Evolutionary conservation across 2,888 invertebrate species (phyloP).

Genomic region (Phalera bucephala): DNA sequence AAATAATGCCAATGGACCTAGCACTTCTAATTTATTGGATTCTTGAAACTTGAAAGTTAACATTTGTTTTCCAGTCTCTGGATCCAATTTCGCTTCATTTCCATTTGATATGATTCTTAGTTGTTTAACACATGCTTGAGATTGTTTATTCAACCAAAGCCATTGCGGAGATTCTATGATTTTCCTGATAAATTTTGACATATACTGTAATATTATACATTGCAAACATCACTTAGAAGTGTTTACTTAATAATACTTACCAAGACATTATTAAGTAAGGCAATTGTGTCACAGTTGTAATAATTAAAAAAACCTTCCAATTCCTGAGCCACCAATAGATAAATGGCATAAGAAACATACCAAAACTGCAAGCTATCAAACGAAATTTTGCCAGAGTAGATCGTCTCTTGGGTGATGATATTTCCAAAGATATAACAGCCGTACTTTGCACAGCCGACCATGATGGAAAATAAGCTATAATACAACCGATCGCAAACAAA

Average conservation of each 20-base stretch:
- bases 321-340: conserved; percentile 57
- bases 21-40: conserved; percentile 55
- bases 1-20: conserved; percentile 81
- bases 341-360: conserved; percentile 50
- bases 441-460: conserved; percentile 52
- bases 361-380: conserved; percentile 43
- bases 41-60: conserved; percentile 21
- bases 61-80: conserved; percentile 59
- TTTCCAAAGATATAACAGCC: conserved; percentile 56
- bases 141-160: conserved; percentile 81
- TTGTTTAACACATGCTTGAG: conserved; percentile 67
- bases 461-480: conserved; percentile 51
- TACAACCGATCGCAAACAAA: conserved; percentile 48
- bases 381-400: conserved; percentile 44
- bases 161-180: conserved; percentile 86
- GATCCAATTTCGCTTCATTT: conserved; percentile 73
- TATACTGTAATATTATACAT: no score
- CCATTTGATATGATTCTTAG: conserved; percentile 79
- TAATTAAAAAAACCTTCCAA: conserved; percentile 53
- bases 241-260: conserved; percentile 26
- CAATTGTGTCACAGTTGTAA: conserved; percentile 45
- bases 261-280: conserved; percentile 53
- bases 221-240: no score
- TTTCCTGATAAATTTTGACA: conserved; percentile 60
- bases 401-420: conserved; percentile 49